Base-by-base conservation (phyloP, 1,140 invertebrate species). In the Paraescarpia echinospica region DNA sequence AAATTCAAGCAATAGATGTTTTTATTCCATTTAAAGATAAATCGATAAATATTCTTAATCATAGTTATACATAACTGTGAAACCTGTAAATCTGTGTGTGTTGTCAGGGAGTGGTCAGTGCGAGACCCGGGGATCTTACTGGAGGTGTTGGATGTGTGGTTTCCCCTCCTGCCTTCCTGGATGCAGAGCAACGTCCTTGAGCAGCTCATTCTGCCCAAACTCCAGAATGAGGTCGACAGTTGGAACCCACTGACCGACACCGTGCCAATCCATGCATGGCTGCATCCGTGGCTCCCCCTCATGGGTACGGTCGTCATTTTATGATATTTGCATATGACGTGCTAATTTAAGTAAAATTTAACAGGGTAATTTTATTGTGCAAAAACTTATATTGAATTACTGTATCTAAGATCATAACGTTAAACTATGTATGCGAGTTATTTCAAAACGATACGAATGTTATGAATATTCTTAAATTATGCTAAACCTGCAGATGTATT, bases 161-260 rank as follows among this genome's bases (percentile, higher is more conserved):
- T 97, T 48, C 97, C 97, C 0, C 94, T 98, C 0, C 95, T 99
- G 91, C 98, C 99, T 0, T 95, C 95, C 0, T 99, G 98, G 98
- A 97, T 99, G 41, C 94, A 98, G 90, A 97, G 98, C 92, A 98
- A 98, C 94, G 97, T 98, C 93, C 96, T 98, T 9, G 97, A 99
- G 92, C 97, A 98, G 94, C 96, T 98, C 12, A 97, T 99, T 51
- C 96, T 98, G 93, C 98, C 98, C 0, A 97, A 97, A 92, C 95
- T 99, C 59, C 97, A 97, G 41, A 95, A 95, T 31, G 98, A 98
- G 94, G 98, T 99, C 0, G 97, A 98, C 89, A 97, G 97, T 89
- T 99, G 99, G 99, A 98, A 99, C 97, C 99, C 99, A 0, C 96
- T 99, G 0, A 98, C 97, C 0, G 99, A 99, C 95, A 98, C 98